Evolutionary conservation across 2,797 vertebrate genomes (phyloP).

Genomic region (Poecilia gillii): DNA sequence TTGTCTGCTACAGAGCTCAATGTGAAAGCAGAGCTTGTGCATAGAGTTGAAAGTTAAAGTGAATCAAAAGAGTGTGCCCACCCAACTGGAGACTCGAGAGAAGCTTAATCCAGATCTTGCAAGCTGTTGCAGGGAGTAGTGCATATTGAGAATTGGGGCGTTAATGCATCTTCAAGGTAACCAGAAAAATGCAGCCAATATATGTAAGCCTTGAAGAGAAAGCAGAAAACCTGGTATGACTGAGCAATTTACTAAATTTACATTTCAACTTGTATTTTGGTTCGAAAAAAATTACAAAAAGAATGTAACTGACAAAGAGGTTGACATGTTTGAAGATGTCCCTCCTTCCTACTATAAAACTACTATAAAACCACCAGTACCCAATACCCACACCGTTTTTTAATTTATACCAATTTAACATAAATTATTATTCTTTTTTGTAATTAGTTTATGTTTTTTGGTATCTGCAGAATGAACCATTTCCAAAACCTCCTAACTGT

Average conservation of each 20-base stretch:
- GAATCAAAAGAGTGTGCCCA: conserved; percentile 40
- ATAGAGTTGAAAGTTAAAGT: conserved; percentile 21
- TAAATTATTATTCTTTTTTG: not conserved
- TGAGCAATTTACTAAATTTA: not conserved
- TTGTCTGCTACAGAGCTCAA: conserved; percentile 47
- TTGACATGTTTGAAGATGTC: not conserved
- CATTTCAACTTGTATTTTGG: not conserved
- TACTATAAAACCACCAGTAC: no score
- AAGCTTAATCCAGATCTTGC: conserved; percentile 43
- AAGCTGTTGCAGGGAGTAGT: conserved; percentile 16
- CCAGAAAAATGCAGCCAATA: not conserved
- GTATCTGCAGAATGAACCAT: no score
- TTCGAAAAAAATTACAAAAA: not conserved
- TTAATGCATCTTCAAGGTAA: not conserved
- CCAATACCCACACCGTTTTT: no score
- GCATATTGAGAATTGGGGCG: not conserved
- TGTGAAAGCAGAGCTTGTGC: conserved; percentile 14
- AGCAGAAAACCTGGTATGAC: not conserved
- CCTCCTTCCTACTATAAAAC: not conserved
- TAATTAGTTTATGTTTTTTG: not conserved
- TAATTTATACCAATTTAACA: no score
- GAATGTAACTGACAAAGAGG: not conserved
- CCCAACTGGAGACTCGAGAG: conserved; percentile 56
- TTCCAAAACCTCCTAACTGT: no score
- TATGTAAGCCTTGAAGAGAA: not conserved